phyloP scores from a whole-genome alignment of 2,888 invertebrate genomes.

The Metellina segmentata region DNA sequence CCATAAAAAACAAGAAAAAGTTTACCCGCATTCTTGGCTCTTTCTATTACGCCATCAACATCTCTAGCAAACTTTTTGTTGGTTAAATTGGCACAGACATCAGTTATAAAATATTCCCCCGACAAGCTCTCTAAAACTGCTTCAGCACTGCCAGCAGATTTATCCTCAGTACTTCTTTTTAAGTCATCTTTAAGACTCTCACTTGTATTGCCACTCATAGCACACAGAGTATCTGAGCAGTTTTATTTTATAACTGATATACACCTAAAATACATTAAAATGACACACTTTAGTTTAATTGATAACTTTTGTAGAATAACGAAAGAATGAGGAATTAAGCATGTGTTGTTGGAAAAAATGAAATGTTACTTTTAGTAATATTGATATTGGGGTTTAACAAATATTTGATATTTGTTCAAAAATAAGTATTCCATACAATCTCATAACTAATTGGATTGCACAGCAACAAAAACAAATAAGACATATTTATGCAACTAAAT shows the following conservation, averaged over 20 bases:
- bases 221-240: background rate
- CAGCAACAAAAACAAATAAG: no score
- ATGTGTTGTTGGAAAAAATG: no score
- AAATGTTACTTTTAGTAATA: no score
- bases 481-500: no score
- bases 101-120: conserved; percentile 88
- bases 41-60: conserved; percentile 93
- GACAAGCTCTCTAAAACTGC: conserved; percentile 66
- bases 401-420: no score
- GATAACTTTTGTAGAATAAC: no score
- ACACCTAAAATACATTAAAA: background rate
- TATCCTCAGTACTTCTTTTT: background rate
- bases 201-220: conserved; percentile 41
- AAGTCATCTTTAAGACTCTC: conserved; percentile 22
- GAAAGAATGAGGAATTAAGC: no score
- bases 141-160: conserved; percentile 34
- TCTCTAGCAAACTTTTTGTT: conserved; percentile 96
- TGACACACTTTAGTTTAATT: no score
- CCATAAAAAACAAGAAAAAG: no score
- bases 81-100: conserved; percentile 95
- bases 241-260: background rate
- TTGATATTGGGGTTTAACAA: no score
- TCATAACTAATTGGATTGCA: no score
- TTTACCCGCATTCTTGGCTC: conserved; percentile 94
- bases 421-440: no score